Evolutionary conservation across 2,113 vertebrate species (phyloP).

Genomic region (Tricholaema leucomelas): DNA sequence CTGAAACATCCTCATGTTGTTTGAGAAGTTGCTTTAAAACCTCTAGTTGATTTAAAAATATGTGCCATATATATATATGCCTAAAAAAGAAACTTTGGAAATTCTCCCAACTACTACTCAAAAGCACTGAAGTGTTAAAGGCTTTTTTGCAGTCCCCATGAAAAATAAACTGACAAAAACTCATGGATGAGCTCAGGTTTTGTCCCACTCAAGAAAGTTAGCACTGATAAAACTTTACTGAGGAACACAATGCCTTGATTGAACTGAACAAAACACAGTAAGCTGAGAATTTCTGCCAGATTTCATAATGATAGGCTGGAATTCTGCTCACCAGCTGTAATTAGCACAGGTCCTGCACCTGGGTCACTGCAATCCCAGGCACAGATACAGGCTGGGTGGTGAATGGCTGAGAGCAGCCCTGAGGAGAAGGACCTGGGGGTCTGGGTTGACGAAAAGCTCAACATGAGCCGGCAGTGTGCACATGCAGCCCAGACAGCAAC

Average conservation of each 20-base stretch:
- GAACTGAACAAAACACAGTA: not conserved
- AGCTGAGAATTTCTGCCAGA: not conserved
- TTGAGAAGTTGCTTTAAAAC: not conserved
- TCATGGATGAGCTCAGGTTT: not conserved
- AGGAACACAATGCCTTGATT: not conserved
- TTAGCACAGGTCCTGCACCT: too few species aligned
- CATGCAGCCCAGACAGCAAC: too few species aligned
- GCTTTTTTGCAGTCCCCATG: not conserved
- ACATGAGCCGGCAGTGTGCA: too few species aligned
- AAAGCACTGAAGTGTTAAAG: not conserved
- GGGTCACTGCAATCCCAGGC: too few species aligned
- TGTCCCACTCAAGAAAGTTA: not conserved
- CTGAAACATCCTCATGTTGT: not conserved
- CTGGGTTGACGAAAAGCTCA: too few species aligned
- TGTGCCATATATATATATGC: not conserved
- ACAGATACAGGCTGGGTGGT: too few species aligned
- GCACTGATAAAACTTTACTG: not conserved
- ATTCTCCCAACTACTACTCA: not conserved
- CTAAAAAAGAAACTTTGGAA: not conserved
- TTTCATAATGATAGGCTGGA: not conserved
- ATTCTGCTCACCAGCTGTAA: not conserved
- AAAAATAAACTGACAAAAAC: not conserved
- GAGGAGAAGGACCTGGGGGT: too few species aligned
- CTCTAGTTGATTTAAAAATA: not conserved
- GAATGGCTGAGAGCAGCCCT: too few species aligned